phyloP scores from a whole-genome alignment of 2,797 vertebrate genomes.

The Artibeus lituratus region DNA sequence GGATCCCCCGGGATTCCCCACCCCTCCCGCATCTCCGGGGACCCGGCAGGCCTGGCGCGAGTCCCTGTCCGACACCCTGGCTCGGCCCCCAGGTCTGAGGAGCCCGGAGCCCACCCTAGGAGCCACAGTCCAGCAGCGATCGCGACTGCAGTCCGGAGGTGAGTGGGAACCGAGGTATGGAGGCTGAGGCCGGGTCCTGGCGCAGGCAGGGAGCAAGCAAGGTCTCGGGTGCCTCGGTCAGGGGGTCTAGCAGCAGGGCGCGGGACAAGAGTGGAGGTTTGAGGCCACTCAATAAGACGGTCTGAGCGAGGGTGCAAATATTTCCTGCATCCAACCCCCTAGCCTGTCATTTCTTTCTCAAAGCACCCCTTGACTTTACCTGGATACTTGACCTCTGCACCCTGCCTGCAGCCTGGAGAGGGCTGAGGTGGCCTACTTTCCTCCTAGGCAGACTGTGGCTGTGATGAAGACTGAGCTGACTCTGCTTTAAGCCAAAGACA shows the following conservation, averaged over 20 bases:
- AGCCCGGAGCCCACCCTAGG: neutral
- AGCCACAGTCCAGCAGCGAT: neutral
- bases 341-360: neutral
- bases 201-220: neutral
- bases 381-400: neutral
- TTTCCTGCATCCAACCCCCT: neutral
- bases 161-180: constrained; percentile 19
- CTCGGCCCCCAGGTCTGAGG: constrained; percentile 27
- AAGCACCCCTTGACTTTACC: neutral
- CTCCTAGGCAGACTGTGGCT: neutral
- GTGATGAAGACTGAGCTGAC: neutral
- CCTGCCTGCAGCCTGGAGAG: neutral
- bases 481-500: neutral
- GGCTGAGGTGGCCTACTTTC: neutral
- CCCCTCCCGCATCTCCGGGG: neutral
- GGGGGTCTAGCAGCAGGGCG: neutral
- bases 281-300: neutral
- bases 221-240: neutral
- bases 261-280: neutral
- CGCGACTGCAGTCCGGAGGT: constrained; percentile 37
- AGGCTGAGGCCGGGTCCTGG: neutral
- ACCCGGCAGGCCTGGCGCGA: constrained; percentile 34
- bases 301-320: neutral
- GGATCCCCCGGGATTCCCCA: neutral
- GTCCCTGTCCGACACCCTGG: neutral